Evolutionary conservation across 2,888 invertebrate species (phyloP).

Genomic region (Melitaea athalia): DNA sequence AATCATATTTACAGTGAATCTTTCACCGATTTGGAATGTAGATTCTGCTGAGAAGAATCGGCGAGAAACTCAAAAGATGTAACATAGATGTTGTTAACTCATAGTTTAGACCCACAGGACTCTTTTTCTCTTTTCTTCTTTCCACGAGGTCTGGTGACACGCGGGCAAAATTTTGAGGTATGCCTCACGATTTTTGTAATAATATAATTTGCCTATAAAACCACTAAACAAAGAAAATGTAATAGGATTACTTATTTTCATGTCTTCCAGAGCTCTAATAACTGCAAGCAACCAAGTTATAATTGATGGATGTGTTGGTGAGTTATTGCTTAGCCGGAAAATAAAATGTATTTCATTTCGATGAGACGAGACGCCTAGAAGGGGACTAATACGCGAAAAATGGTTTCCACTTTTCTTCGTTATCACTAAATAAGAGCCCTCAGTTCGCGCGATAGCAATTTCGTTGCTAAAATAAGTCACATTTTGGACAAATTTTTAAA

Average conservation of each 20-base stretch:
- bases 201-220: background rate
- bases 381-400: slow-evolving; percentile 38
- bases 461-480: slow-evolving; percentile 27
- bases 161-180: no score
- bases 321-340: slow-evolving; percentile 29
- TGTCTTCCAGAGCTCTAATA: background rate
- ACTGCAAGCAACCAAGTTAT: slow-evolving; percentile 3
- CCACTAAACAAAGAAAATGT: background rate
- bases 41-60: no score
- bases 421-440: slow-evolving; percentile 37
- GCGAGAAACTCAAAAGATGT: no score
- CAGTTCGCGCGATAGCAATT: slow-evolving; percentile 30
- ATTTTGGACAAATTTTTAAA: background rate
- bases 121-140: no score
- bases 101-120: no score
- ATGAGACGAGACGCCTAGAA: slow-evolving; percentile 22
- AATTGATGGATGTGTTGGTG: slow-evolving; percentile 27
- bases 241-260: background rate
- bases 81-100: no score
- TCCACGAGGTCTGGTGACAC: no score
- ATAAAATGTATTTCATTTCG: slow-evolving; percentile 34
- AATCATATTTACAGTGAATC: no score
- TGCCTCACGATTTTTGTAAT: background rate
- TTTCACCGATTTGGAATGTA: no score
- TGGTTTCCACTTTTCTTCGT: slow-evolving; percentile 39